Percentiles rank a stretch among this genome's conserved stretches.
Conservation (phyloP, 2,888 invertebrate genomes). For the Callimorpha dominula region DNA sequence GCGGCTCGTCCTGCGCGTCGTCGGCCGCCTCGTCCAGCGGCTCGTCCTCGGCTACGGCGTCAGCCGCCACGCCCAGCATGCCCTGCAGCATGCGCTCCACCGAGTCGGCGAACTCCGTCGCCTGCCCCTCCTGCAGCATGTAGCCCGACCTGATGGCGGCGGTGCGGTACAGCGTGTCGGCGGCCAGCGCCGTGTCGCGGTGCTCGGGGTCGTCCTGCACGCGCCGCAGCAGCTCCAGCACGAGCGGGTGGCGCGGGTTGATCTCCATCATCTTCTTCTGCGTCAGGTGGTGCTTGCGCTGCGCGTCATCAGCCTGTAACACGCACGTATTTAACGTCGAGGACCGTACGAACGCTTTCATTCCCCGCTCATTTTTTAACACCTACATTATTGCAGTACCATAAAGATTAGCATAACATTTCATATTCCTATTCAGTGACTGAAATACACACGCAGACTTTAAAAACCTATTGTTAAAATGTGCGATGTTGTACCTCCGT, state of each 20-base stretch:
- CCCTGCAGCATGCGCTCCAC: conserved; percentile 96
- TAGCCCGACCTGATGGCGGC: conserved; percentile 92
- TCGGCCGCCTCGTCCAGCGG: conserved; percentile 48
- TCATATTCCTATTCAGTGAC: no score
- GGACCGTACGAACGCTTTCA: no score
- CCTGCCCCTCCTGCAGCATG: conserved; percentile 89
- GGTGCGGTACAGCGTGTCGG: conserved; percentile 93
- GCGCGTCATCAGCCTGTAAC: conserved; percentile 93
- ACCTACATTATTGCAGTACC: no score
- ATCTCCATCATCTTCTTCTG: conserved; percentile 99
- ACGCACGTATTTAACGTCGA: conserved; percentile 85
- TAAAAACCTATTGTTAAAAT: no score
- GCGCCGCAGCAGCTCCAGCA: conserved; percentile 94
- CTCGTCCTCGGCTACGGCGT: conserved; percentile 83
- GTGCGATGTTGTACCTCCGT: no score
- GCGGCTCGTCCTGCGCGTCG: conserved; percentile 34
- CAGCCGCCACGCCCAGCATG: conserved; percentile 91
- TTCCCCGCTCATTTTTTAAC: no score
- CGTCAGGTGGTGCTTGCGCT: conserved; percentile 94
- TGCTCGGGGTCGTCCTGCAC: conserved; percentile 93
- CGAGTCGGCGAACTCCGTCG: conserved; percentile 94
- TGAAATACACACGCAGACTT: no score
- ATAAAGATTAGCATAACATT: no score
- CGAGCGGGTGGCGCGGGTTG: conserved; percentile 98
- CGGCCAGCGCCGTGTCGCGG: conserved; percentile 92